These are phyloP conservation scores for Xanthorhoe designata DNA, from an alignment of 2,888 invertebrate species.

Conservation along the genomic window DNA sequence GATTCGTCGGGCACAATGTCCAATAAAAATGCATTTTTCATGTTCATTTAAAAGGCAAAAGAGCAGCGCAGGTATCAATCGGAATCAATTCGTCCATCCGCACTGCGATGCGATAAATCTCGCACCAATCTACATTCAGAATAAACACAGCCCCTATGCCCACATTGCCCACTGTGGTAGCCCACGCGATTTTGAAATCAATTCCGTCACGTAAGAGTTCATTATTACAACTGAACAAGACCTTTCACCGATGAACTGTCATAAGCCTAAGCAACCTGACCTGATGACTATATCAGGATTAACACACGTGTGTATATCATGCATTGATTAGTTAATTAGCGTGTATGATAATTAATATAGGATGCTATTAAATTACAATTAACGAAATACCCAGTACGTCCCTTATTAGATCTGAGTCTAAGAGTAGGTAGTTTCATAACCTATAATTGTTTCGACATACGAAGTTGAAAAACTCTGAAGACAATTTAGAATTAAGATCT, in stretches of 20 bases:
- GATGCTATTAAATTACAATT: conserved; percentile 7
- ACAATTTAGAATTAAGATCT: no score
- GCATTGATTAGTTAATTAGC: conserved; percentile 8
- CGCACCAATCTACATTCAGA: conserved; percentile 18
- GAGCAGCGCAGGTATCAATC: conserved; percentile 47
- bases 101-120: conserved; percentile 61
- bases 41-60: conserved; percentile 47
- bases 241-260: not conserved
- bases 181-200: conserved; percentile 1
- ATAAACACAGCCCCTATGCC: not conserved
- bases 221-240: not conserved
- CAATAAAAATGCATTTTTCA: conserved; percentile 42
- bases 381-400: not conserved
- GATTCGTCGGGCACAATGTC: conserved; percentile 13
- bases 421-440: not conserved
- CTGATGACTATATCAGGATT: conserved; percentile 13
- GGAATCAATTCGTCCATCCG: conserved; percentile 57
- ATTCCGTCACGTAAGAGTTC: not conserved
- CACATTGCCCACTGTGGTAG: not conserved
- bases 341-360: conserved; percentile 17
- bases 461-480: no score
- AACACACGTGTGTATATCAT: not conserved
- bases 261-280: not conserved
- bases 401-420: not conserved
- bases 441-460: no score